Base-by-base conservation (phyloP, 2,113 vertebrate genomes). In the Zeus faber region DNA sequence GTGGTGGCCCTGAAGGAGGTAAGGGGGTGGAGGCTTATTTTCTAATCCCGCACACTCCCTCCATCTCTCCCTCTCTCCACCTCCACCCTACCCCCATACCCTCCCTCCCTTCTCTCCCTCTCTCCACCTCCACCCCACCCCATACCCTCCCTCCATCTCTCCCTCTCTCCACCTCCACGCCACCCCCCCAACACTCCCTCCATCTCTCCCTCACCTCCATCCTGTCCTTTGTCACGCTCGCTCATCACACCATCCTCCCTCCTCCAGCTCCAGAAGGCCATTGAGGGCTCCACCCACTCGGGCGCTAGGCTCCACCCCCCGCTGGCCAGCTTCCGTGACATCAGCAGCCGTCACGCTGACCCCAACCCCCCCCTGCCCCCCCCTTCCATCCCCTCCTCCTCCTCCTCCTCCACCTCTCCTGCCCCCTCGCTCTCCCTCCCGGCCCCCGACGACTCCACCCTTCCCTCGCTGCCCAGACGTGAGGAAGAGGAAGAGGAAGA, bases 1-100 rank as follows among this genome's bases (percentile, higher is more conserved):
- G 96, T 98, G 39, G 60, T 98, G 76, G 94, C 95, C 0, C 74
- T 98, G 55, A 93, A 95, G 71, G 96, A 98, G 95, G 96, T 31
- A 11, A 9, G 29, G 7, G 29, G 7, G 29, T 31, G 29, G n/a
- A n/a, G n/a, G 4, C 26, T 29, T 8, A 29, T 29, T 29, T 29
- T 29, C 26, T 29, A 8, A 29, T 23, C 23, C 21, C 26, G 25
- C 13, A 29, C 20, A 20, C 10, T 47, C 17, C 18, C 16, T 35
- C 17, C 13, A 9, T 14, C 49, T 8, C 13, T 22, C 40, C 17
- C 26, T 50, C 29, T 6, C 2, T 5, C 21, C 20, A 3, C 39
- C 5, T 13, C 22, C 6, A 9, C 25, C 11, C 3, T 5, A 0
- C 25, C 7, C 22, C 16, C 22, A n/a, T 43, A 7, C 14, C 9